These are phyloP conservation scores for Conopomorpha cramerella DNA, from an alignment of 1,140 invertebrate species.

Conservation along the genomic window DNA sequence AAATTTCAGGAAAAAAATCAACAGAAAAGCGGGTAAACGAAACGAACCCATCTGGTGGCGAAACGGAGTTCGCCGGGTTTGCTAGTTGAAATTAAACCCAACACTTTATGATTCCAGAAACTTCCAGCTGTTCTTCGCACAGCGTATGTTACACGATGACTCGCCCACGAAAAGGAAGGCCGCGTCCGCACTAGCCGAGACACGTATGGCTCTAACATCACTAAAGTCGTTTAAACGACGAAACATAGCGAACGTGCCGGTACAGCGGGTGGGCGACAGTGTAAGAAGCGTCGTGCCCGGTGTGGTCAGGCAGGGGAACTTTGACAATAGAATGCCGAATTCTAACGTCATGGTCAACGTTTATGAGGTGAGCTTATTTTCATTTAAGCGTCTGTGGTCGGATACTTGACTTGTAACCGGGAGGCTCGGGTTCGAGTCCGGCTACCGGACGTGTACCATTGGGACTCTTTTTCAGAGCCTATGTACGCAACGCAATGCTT, in stretches of 20 bases:
- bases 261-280: conserved; percentile 48
- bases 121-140: conserved; percentile 66
- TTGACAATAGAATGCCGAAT: conserved; percentile 25
- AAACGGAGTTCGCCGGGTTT: no score
- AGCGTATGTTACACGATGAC: conserved; percentile 63
- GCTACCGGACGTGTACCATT: no score
- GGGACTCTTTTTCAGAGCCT: no score
- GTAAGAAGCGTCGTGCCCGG: conserved; percentile 33
- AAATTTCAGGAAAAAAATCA: no score
- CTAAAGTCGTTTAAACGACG: conserved; percentile 65
- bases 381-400: no score
- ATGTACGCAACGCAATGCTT: no score
- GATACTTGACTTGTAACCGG: no score
- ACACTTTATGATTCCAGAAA: no score
- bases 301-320: conserved; percentile 32
- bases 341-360: conserved; percentile 53
- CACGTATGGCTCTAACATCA: conserved; percentile 73
- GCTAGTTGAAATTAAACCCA: no score
- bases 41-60: no score
- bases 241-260: conserved; percentile 49
- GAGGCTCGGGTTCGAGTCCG: no score
- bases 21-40: no score
- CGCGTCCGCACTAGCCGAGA: conserved; percentile 64
- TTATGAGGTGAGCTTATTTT: conserved; percentile 36
- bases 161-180: conserved; percentile 60